Base-by-base conservation (phyloP, 2,113 vertebrate species). In the Lamprotornis superbus region DNA sequence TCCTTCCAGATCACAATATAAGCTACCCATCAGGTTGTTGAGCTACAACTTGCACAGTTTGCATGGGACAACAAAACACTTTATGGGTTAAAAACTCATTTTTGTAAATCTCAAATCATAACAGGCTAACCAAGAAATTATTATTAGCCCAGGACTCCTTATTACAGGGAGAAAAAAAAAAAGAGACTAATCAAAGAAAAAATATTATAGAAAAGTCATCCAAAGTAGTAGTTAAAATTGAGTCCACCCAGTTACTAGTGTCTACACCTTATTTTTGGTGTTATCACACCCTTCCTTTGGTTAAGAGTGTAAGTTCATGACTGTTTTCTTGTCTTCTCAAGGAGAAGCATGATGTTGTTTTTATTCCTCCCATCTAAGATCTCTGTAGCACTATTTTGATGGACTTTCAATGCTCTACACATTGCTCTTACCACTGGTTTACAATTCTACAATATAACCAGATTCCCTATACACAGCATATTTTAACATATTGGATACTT, bases 61-160 rank as follows among this genome's bases (percentile, higher is more conserved):
- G 7, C 14, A 11, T 5, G 24, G 25, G 30, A 44, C 55, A 67
- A 92, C 70, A n/a, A 69, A 56, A 35, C 5, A 73, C 4, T 37
- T 67, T 57, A 28, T 0, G 5, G 1, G 6, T 37, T 49, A 46
- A 59, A 70, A 78, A 2, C 8, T 79, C 0, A 11, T 40, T 74
- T 91, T 37, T 84, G 5, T 12, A 39, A 44, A 63, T 39, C 42
- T 59, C 22, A 63, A 50, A 68, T 70, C 7, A 5, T 57, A 81
- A 46, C 22, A 57, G 7, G 31, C 31, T 55, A 68, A 69, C 33
- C 15, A 37, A 44, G 5, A 35, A 78, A 53, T 40, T 59, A 50
- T 35, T 63, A 55, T 52, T 56, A 73, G 21, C 22, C 12, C 23
- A 64, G 14, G 31, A 20, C 30, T 59, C 15, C 4, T 75, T 67